Conservation (phyloP, 1,140 invertebrate genomes). For the Colletes latitarsis region DNA sequence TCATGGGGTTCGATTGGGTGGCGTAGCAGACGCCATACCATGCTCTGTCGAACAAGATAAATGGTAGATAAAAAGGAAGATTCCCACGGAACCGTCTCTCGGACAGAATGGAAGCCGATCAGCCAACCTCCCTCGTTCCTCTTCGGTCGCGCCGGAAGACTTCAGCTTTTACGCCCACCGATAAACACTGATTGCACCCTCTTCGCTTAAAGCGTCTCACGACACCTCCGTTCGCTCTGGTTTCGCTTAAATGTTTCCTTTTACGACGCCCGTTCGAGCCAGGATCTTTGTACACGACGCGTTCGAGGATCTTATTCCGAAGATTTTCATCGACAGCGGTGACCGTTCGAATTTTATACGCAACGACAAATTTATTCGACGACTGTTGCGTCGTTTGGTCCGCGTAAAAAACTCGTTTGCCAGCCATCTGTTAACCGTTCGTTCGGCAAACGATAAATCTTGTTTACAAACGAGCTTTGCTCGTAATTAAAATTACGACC, state of each 20-base stretch:
- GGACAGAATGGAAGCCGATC: slow-evolving; percentile 26
- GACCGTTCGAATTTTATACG: too few species aligned
- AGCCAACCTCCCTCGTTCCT: neutral
- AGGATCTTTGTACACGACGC: neutral
- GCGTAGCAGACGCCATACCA: slow-evolving; percentile 8
- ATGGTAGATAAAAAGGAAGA: slow-evolving; percentile 42
- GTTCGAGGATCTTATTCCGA: neutral
- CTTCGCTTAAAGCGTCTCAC: neutral
- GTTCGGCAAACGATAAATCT: too few species aligned
- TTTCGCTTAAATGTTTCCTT: slow-evolving; percentile 10
- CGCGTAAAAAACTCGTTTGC: too few species aligned
- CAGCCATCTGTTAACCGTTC: too few species aligned
- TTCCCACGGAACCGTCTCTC: neutral
- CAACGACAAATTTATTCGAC: too few species aligned
- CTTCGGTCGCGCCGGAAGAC: slow-evolving; percentile 38
- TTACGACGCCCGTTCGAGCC: neutral
- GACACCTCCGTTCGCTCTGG: neutral
- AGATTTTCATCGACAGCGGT: neutral
- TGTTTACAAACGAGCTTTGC: too few species aligned
- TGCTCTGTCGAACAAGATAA: slow-evolving; percentile 44
- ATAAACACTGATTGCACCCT: slow-evolving; percentile 56
- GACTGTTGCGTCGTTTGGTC: too few species aligned
- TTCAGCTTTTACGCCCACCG: slow-evolving; percentile 51
- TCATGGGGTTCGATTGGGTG: slow-evolving; percentile 36
- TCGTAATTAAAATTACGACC: too few species aligned